A percentile compares a stretch with the other conserved stretches of the same genome.
Conservation (phyloP, 2,888 invertebrate genomes). For the Drosophila neutralis region DNA sequence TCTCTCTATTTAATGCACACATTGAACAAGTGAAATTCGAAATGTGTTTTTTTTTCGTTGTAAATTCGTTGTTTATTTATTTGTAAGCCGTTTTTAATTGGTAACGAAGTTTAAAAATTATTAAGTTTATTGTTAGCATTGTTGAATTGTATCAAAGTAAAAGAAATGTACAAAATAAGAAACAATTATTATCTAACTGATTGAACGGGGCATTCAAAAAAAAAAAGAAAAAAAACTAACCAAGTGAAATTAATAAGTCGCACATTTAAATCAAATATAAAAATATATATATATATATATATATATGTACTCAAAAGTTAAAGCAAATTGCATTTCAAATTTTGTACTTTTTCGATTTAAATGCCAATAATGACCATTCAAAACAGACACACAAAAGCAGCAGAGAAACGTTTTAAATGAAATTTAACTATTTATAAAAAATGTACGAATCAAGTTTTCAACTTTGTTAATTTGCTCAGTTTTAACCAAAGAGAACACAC, state of each 20-base stretch:
- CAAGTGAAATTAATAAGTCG: conserved; percentile 35
- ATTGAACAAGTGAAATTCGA: conserved; percentile 48
- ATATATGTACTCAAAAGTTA: conserved; percentile 21
- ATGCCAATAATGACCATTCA: conserved; percentile 19
- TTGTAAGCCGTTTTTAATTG: conserved; percentile 55
- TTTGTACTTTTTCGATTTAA: conserved; percentile 47
- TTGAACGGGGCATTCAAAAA: neutral
- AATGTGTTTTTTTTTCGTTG: conserved; percentile 21
- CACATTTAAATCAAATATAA: conserved; percentile 43
- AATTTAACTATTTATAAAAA: conserved; percentile 42
- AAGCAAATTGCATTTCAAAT: conserved; percentile 38
- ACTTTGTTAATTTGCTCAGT: conserved; percentile 55
- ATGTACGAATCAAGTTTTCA: conserved; percentile 33
- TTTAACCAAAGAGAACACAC: conserved; percentile 24
- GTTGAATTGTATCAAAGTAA: conserved; percentile 45
- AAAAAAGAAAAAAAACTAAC: neutral
- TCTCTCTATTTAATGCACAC: conserved; percentile 25
- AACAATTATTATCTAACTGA: conserved; percentile 6
- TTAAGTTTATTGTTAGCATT: conserved; percentile 67
- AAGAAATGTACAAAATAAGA: conserved; percentile 45
- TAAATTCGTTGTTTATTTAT: conserved; percentile 46
- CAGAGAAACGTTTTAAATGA: conserved; percentile 42
- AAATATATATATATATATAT: conserved; percentile 14
- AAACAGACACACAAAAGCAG: conserved; percentile 13
- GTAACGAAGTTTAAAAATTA: conserved; percentile 46